These are phyloP conservation scores for Epicampocera succincta DNA, from an alignment of 2,888 invertebrate species.

Conservation along the genomic window DNA sequence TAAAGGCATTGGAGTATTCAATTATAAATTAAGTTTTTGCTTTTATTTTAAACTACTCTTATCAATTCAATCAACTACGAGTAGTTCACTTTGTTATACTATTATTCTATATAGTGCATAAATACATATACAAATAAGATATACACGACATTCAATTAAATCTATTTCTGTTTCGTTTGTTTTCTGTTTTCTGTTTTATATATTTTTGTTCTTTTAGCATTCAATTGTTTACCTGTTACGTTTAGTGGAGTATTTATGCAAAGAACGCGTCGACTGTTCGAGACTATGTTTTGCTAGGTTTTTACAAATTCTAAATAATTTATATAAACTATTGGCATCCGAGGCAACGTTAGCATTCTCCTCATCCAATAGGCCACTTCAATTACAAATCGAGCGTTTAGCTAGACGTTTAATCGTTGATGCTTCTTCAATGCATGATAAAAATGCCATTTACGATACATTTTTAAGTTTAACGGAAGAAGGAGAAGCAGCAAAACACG, in stretches of 20 bases:
- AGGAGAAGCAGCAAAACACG: slow-evolving; percentile 58
- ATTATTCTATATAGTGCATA: neutral
- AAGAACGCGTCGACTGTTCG: slow-evolving; percentile 50
- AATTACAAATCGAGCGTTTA: slow-evolving; percentile 76
- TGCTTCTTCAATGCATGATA: slow-evolving; percentile 71
- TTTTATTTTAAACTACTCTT: slow-evolving; percentile 20
- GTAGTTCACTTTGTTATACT: slow-evolving; percentile 12
- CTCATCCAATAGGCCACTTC: slow-evolving; percentile 71
- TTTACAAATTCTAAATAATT: slow-evolving; percentile 74
- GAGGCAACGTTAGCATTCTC: slow-evolving; percentile 28
- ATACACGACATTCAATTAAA: neutral
- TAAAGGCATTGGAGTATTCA: slow-evolving; percentile 50
- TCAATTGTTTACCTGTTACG: slow-evolving; percentile 63
- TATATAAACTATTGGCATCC: slow-evolving; percentile 71
- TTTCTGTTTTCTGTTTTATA: slow-evolving; percentile 5
- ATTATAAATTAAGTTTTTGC: slow-evolving; percentile 42
- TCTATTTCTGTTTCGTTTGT: neutral
- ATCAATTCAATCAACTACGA: slow-evolving; percentile 26
- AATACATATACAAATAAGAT: slow-evolving; percentile 25
- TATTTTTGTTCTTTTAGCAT: slow-evolving; percentile 54
- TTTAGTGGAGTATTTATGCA: slow-evolving; percentile 61
- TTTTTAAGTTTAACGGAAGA: slow-evolving; percentile 68
- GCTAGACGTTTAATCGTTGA: slow-evolving; percentile 71
- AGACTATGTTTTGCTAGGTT: slow-evolving; percentile 70
- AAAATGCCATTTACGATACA: slow-evolving; percentile 73